Evolutionary conservation across 2,113 vertebrate genomes (phyloP).

Genomic region (Thryonomys swinderianus): DNA sequence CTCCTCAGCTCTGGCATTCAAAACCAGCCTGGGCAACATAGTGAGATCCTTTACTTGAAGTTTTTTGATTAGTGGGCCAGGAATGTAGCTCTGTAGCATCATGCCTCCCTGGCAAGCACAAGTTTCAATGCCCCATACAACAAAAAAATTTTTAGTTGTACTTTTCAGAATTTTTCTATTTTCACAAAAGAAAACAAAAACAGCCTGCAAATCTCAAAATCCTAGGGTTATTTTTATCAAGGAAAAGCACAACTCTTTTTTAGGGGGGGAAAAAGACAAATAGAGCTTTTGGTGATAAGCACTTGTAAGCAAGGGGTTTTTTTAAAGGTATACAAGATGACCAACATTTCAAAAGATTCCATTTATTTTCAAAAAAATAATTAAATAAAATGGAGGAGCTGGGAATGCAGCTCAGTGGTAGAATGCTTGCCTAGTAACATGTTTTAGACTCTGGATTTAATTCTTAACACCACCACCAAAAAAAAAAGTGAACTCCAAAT

Average conservation of each 20-base stretch:
- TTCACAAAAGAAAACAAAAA: background rate
- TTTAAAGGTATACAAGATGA: background rate
- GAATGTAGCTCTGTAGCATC: too few relatives aligned
- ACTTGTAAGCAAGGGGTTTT: background rate
- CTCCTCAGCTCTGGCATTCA: background rate
- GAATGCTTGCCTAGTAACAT: background rate
- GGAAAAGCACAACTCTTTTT: background rate
- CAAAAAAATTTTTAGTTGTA: too few relatives aligned
- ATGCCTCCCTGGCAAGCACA: too few relatives aligned
- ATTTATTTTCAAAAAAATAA: background rate
- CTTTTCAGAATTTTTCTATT: too few relatives aligned
- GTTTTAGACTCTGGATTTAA: background rate
- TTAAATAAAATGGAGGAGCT: background rate
- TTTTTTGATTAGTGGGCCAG: too few relatives aligned
- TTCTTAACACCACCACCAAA: background rate
- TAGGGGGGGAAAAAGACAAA: background rate
- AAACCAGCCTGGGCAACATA: too few relatives aligned
- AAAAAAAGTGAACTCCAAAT: background rate
- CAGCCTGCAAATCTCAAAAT: background rate
- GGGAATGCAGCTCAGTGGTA: background rate
- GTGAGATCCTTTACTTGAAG: too few relatives aligned
- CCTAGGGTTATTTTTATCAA: background rate
- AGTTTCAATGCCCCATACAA: too few relatives aligned
- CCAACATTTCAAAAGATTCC: constrained; percentile 9
- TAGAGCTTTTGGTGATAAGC: background rate